Base-by-base conservation (phyloP, 2,113 vertebrate species). In the Hippocampus zosterae region DNA sequence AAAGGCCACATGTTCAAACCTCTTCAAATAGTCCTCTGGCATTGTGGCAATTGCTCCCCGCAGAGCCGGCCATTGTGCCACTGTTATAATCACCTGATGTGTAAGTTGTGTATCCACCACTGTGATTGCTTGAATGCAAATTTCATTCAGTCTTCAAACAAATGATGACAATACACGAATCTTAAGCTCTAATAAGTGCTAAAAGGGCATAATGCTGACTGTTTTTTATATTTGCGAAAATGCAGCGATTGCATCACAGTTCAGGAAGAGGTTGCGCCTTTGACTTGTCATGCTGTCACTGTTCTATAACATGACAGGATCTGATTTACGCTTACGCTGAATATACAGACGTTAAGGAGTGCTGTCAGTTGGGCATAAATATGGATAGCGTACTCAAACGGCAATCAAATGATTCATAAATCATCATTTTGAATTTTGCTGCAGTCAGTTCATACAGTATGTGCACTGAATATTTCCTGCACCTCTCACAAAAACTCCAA, bases 381-480 rank as follows among this genome's bases (percentile, higher is more conserved):
- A 88, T 87, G 70, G 72, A 87, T 60, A 73, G 27, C 33, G 40
- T 59, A 73, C 69, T 86, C 78, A 82, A 84, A 83, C 73, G 33
- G 41, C 72, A 86, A 85, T 88, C 77, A 86, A 81, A 81, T 44
- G 27, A 77, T 72, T 77, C 69, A 83, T 76, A 85, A 84, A 82
- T 88, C 79, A 82, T 74, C 27, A 50, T 75, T 78, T 79, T 75
- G 67, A 67, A 75, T 81, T 78, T 81, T 70, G 57, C 56, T 48
- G 53, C 64, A 69, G 67, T 80, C 77, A 72, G 52, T 82, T 74
- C 71, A 69, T 61, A 41, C 61, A 11, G 13, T 18, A 37, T 68
- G 21, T n/a, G 46, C 10, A 29, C n/a, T 33, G 33, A 80, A 72
- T 69, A 70, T 75, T 65, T 70, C 33, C 12, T 0, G 23, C 70